A percentile compares a stretch with the other conserved stretches of the same genome.
phyloP scores from a whole-genome alignment of 2,797 vertebrate species.

The Bothrops alternatus region DNA sequence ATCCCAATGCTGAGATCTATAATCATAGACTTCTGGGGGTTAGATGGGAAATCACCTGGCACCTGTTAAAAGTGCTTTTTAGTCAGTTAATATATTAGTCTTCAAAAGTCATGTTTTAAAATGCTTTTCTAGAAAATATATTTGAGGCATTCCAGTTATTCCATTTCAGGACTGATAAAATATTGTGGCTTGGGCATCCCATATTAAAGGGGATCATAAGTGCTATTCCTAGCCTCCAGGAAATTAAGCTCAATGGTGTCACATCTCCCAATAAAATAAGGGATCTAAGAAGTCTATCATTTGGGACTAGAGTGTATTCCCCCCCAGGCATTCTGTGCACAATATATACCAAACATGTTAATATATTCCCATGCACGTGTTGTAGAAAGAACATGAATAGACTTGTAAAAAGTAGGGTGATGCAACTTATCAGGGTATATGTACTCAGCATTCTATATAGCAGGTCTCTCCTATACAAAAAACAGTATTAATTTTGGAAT shows the following conservation, averaged over 20 bases:
- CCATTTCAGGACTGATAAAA: background rate
- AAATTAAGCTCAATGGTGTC: background rate
- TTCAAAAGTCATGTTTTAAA: conserved; percentile 42
- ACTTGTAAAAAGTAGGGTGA: conserved; percentile 7
- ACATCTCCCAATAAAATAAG: background rate
- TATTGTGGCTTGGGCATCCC: background rate
- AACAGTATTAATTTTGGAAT: background rate
- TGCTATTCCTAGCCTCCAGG: background rate
- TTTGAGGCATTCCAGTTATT: background rate
- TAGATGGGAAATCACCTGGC: conserved; percentile 66
- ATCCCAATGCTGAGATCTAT: conserved; percentile 39
- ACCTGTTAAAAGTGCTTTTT: conserved; percentile 67
- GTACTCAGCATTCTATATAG: background rate
- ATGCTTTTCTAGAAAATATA: background rate
- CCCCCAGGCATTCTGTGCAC: background rate
- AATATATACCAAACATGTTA: conserved; percentile 2
- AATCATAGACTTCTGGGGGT: conserved; percentile 38
- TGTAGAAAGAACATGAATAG: conserved; percentile 14
- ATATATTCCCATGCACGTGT: conserved; percentile 21
- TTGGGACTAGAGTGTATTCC: background rate
- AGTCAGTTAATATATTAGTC: conserved; percentile 31
- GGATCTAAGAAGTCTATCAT: background rate
- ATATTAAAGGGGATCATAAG: background rate
- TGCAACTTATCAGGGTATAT: background rate
- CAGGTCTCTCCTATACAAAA: background rate